Evolutionary conservation across 2,797 vertebrate genomes (phyloP).

Genomic region (Masticophis lateralis): DNA sequence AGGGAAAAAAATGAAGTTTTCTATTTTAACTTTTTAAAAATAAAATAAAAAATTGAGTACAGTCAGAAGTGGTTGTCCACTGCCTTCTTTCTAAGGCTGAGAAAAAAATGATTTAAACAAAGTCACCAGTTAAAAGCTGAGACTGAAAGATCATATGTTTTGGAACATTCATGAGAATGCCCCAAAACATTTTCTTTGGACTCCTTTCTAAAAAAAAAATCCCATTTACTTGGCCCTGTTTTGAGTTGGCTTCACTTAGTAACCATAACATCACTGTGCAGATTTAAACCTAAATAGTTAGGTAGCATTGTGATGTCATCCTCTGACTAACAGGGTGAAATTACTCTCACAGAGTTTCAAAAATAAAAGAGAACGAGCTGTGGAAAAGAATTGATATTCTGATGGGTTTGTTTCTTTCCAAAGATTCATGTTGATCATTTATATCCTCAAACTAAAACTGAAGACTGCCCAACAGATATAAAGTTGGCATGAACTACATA

Average conservation of each 20-base stretch:
- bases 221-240: background rate
- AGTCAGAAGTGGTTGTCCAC: background rate
- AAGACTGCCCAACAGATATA: background rate
- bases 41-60: background rate
- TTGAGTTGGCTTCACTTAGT: background rate
- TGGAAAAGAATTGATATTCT: background rate
- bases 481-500: background rate
- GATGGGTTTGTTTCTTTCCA: background rate
- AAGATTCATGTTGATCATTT: background rate
- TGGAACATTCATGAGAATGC: background rate
- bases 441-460: background rate
- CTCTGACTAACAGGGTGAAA: background rate
- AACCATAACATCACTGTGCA: background rate
- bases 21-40: background rate
- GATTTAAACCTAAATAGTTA: background rate
- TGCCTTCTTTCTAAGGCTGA: background rate
- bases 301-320: background rate
- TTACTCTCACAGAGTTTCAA: background rate
- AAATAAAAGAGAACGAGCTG: background rate
- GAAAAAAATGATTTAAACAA: background rate
- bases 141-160: background rate
- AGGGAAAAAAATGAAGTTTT: background rate
- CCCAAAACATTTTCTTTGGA: background rate
- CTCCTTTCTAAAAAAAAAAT: background rate
- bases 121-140: background rate